phyloP scores from a whole-genome alignment of 2,888 invertebrate genomes.

The Torymus aiolomorphi region DNA sequence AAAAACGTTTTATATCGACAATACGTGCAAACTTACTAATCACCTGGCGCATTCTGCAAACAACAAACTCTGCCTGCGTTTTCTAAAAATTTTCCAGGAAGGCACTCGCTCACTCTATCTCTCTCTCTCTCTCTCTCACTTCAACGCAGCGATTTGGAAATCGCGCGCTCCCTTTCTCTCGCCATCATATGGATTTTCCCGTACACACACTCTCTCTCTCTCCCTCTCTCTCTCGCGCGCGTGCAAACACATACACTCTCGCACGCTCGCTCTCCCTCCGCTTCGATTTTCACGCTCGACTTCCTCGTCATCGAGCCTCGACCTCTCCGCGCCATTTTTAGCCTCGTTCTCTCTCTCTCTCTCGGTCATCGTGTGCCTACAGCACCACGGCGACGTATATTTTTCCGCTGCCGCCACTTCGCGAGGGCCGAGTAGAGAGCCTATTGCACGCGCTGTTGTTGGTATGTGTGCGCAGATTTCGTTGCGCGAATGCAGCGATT shows the following conservation, averaged over 20 bases:
- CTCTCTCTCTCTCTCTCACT: no score
- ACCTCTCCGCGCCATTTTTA: conserved; percentile 53
- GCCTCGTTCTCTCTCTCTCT: conserved; percentile 26
- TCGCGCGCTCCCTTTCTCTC: conserved; percentile 10
- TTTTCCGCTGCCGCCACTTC: conserved; percentile 10
- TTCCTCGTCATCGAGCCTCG: conserved; percentile 54
- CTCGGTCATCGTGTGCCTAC: neutral
- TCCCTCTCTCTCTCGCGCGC: conserved; percentile 5
- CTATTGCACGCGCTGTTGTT: no score
- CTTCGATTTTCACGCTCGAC: conserved; percentile 56
- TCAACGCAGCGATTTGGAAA: conserved; percentile 41
- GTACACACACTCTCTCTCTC: neutral
- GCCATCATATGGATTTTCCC: conserved; percentile 50
- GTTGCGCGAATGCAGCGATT: no score
- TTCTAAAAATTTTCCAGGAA: conserved; percentile 14
- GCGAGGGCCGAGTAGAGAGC: no score
- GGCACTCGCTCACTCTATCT: no score
- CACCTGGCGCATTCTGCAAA: no score
- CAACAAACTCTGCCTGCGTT: no score
- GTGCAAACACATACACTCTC: neutral
- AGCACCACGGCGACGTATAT: neutral
- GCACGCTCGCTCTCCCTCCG: conserved; percentile 3
- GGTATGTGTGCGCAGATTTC: no score
- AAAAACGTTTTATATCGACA: no score
- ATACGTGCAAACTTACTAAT: no score